A percentile compares a stretch with the other conserved stretches of the same genome.
phyloP scores from a whole-genome alignment of 2,888 invertebrate species.

The Diabrotica balteata region DNA sequence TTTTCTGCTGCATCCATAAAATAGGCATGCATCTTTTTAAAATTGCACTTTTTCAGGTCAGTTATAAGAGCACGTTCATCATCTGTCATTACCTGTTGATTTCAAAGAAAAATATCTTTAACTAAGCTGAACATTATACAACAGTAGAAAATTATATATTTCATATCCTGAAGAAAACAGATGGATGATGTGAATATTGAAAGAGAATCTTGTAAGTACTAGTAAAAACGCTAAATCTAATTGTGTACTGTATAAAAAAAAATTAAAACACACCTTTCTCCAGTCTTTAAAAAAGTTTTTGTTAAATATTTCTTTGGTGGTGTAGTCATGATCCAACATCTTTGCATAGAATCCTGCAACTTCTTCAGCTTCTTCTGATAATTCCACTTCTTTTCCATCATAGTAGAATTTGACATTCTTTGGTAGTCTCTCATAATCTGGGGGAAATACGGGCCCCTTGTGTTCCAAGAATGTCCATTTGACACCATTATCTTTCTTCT shows the following conservation, averaged over 20 bases:
- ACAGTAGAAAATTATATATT: too few species aligned
- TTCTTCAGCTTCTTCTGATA: conserved; percentile 87
- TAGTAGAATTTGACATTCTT: conserved; percentile 89
- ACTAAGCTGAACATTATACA: too few species aligned
- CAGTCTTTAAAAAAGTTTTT: conserved; percentile 86
- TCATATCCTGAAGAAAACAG: too few species aligned
- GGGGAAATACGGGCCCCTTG: conserved; percentile 97
- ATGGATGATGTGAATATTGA: too few species aligned
- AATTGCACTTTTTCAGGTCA: conserved; percentile 94
- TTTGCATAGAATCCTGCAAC: conserved; percentile 96
- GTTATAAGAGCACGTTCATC: conserved; percentile 86
- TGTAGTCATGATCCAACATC: conserved; percentile 99
- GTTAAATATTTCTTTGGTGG: conserved; percentile 94
- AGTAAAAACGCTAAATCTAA: too few species aligned
- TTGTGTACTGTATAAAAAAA: background rate
- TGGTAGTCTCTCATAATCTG: conserved; percentile 90
- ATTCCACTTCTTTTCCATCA: conserved; percentile 83
- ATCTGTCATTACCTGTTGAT: conserved; percentile 76
- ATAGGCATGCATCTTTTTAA: conserved; percentile 69
- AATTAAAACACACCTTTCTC: conserved; percentile 34
- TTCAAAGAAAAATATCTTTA: too few species aligned
- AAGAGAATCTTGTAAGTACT: too few species aligned
- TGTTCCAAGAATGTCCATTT: conserved; percentile 97
- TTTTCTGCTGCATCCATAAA: too few species aligned
- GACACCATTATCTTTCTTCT: conserved; percentile 90